Evolutionary conservation across 1,140 invertebrate genomes (phyloP).

Genomic region (Rhizoglyphus robini): DNA sequence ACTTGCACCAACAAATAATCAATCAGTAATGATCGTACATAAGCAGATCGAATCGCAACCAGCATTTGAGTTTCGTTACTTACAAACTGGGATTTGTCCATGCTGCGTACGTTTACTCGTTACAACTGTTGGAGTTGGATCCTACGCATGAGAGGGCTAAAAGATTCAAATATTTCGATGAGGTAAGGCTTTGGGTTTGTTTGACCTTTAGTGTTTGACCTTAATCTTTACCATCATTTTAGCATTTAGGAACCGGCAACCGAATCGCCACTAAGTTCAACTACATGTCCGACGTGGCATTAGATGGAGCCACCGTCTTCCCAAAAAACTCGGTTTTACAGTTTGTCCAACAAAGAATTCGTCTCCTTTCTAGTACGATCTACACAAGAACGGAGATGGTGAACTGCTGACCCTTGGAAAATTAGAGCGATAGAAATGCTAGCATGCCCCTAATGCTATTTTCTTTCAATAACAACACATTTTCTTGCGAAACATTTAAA

Average conservation of each 20-base stretch:
- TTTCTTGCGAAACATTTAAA: slow-evolving; percentile 87
- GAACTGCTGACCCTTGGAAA: slow-evolving; percentile 73
- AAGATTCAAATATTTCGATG: slow-evolving; percentile 69
- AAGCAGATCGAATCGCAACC: too few relatives aligned
- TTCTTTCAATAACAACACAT: too few relatives aligned
- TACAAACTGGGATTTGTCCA: slow-evolving; percentile 73
- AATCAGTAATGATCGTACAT: too few relatives aligned
- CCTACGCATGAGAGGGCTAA: slow-evolving; percentile 65
- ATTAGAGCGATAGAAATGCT: too few relatives aligned
- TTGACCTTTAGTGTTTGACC: too few relatives aligned
- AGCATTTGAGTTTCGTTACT: slow-evolving; percentile 88
- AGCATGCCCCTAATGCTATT: too few relatives aligned
- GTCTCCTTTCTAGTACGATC: slow-evolving; percentile 90
- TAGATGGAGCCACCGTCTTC: slow-evolving; percentile 91
- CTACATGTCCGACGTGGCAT: slow-evolving; percentile 66
- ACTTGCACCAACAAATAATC: too few relatives aligned
- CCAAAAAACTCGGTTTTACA: slow-evolving; percentile 62
- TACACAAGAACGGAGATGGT: slow-evolving; percentile 80
- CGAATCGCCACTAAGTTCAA: slow-evolving; percentile 47
- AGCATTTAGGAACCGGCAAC: slow-evolving; percentile 36
- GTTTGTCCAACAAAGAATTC: slow-evolving; percentile 76
- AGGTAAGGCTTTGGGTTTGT: slow-evolving; percentile 31
- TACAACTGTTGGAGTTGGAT: slow-evolving; percentile 44
- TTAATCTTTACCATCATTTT: slow-evolving; percentile 30
- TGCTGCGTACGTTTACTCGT: slow-evolving; percentile 73